Evolutionary conservation across 2,113 vertebrate genomes (phyloP).

Genomic region (Bufo gargarizans): DNA sequence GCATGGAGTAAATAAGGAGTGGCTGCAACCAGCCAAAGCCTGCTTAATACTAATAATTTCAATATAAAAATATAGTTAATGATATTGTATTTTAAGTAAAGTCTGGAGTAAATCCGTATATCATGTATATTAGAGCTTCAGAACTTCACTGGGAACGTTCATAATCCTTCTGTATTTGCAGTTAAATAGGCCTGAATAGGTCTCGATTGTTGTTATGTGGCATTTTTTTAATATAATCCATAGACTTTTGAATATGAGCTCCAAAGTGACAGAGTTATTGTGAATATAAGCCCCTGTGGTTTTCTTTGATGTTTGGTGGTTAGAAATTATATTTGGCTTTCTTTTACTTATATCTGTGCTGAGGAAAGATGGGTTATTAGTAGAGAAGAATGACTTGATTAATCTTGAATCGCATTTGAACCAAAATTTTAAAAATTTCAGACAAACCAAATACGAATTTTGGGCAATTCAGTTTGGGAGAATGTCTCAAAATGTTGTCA

Average conservation of each 20-base stretch:
- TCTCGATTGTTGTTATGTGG: neutral
- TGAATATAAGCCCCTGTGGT: neutral
- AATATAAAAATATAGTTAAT: slow-evolving; percentile 33
- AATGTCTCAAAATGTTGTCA: no score
- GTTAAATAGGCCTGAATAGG: neutral
- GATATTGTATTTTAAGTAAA: slow-evolving; percentile 10
- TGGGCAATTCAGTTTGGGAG: no score
- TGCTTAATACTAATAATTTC: slow-evolving; percentile 20
- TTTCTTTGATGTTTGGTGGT: neutral
- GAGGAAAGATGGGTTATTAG: neutral
- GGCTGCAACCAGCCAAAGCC: slow-evolving; percentile 2
- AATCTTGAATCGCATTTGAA: no score
- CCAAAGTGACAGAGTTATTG: neutral
- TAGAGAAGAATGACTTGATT: no score
- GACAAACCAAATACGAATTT: no score
- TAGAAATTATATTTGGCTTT: neutral
- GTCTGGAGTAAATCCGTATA: neutral
- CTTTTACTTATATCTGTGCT: neutral
- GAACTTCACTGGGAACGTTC: neutral
- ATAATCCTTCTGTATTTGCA: neutral
- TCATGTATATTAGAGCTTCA: neutral
- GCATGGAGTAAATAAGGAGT: slow-evolving; percentile 38
- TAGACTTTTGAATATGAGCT: neutral
- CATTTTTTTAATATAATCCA: neutral
- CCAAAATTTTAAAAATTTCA: no score